phyloP scores from a whole-genome alignment of 64 coral and sea anemone species.

The Catalaphyllia jardinei region DNA sequence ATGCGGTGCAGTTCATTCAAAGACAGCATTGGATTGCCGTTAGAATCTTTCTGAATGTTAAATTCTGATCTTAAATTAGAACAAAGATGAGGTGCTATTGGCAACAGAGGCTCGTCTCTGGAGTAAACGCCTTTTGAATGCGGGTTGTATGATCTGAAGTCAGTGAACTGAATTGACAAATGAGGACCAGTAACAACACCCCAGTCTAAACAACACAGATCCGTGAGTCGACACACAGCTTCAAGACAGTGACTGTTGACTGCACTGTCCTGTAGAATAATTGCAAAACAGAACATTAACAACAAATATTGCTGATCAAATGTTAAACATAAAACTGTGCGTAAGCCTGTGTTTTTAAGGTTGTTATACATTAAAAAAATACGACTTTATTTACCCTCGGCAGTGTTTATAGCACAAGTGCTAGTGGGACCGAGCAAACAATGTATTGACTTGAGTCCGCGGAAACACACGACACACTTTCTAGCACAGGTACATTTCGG shows the following conservation, averaged over 20 bases:
- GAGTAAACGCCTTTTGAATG: conserved; percentile 27
- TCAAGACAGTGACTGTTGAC: conserved; percentile 50
- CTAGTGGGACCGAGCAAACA: no score
- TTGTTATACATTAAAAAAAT: no score
- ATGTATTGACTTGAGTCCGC: no score
- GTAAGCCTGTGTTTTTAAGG: no score
- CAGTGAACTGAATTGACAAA: background rate
- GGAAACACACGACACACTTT: no score
- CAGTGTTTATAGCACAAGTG: no score
- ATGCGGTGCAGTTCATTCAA: conserved; percentile 56
- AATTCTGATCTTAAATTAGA: conserved; percentile 19
- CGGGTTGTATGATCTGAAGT: background rate
- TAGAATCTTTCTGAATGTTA: conserved; percentile 39
- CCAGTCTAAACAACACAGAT: conserved; percentile 60
- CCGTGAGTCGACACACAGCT: conserved; percentile 32
- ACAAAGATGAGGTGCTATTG: conserved; percentile 51
- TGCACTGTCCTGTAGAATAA: conserved; percentile 36
- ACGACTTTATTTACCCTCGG: no score
- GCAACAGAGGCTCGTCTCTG: conserved; percentile 39
- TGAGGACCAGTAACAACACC: conserved; percentile 42
- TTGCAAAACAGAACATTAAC: background rate
- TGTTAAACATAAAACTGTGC: no score
- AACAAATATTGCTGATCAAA: background rate
- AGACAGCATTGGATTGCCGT: conserved; percentile 54
- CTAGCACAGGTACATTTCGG: no score